Base-by-base conservation (phyloP, 64 coral and sea anemone genomes). In the Montipora cactus region DNA sequence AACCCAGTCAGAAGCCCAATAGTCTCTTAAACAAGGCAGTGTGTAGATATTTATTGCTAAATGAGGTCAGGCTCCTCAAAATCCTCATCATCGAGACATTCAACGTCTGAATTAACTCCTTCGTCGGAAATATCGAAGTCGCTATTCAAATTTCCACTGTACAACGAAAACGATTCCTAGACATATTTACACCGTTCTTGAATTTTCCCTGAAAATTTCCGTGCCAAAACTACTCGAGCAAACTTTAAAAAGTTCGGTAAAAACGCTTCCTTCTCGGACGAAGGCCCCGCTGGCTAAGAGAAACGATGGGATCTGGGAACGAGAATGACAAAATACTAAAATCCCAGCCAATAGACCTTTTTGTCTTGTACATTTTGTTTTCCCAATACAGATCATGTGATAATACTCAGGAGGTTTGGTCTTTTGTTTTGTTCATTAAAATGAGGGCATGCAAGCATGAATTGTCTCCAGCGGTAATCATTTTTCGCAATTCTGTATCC, bases 1-100 rank as follows among this genome's bases (percentile, higher is more conserved):
- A 8, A 91, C 48, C 89, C 76, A 91, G 89, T 91, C 89, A 78
- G 25, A 58, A 28, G 89, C 80, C 89, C 77, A 91, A 70, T 91
- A 80, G 82, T 91, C 66, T 73, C 89, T 18, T 44, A 81, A 64
- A 67, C 21, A 48, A 49, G 57, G 66, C 21, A 81, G 62, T 8
- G 21, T 78, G 64, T 91, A 79, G 23, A 91, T 46, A 25, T 58
- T 80, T 66, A 91, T 91, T 21, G 89, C 89, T 22, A 73, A 73
- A 45, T 47, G 49, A 47, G 18, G 37, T 68, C 84, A 88, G 25
- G 19, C 76, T 88, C 86, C 18, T 70, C 48, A 74, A 70, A 66
- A 70, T 88, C 67, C 47, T 66, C 59, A n/a, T n/a, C 22, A 73
- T 80, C 46, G 5, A 48, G 47, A 11, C 52, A 48, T 47, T 80